Evolutionary conservation across 1,140 invertebrate genomes (phyloP).

Genomic region (Drosophila paulistorum): DNA sequence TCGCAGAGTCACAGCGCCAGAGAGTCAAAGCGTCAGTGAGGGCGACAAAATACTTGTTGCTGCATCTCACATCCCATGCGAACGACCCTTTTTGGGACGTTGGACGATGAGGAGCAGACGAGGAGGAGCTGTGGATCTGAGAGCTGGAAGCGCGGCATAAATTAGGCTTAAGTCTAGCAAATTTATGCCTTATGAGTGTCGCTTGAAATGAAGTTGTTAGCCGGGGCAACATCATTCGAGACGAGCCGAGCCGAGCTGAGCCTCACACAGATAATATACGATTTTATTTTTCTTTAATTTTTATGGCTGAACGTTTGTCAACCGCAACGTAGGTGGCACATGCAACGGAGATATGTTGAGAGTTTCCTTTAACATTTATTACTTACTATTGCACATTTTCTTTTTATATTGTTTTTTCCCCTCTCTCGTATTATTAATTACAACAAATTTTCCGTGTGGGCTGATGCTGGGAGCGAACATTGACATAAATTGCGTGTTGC

Average conservation of each 20-base stretch:
- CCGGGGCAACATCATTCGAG: slow-evolving; percentile 73
- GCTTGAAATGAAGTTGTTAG: slow-evolving; percentile 82
- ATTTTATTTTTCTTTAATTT: slow-evolving; percentile 81
- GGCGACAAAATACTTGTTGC: slow-evolving; percentile 68
- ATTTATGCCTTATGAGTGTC: slow-evolving; percentile 82
- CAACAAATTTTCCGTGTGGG: slow-evolving; percentile 78
- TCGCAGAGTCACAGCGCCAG: not conserved
- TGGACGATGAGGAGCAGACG: no score
- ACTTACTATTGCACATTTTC: not conserved
- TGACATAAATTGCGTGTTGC: slow-evolving; percentile 81
- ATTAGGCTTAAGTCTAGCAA: slow-evolving; percentile 82
- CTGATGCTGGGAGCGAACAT: slow-evolving; percentile 72
- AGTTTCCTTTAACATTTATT: slow-evolving; percentile 42
- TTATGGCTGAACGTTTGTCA: slow-evolving; percentile 73
- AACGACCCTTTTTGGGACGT: slow-evolving; percentile 51
- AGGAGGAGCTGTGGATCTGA: slow-evolving; percentile 20
- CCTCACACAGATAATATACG: slow-evolving; percentile 61
- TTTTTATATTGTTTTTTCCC: not conserved
- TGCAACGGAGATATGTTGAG: slow-evolving; percentile 36
- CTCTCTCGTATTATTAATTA: slow-evolving; percentile 66
- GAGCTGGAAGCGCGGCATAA: slow-evolving; percentile 71
- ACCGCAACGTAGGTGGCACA: slow-evolving; percentile 73
- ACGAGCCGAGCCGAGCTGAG: not conserved
- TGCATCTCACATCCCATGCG: slow-evolving; percentile 3
- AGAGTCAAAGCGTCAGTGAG: not conserved